phyloP scores from a whole-genome alignment of 1,140 invertebrate genomes.

The Lasaia peninsularis region DNA sequence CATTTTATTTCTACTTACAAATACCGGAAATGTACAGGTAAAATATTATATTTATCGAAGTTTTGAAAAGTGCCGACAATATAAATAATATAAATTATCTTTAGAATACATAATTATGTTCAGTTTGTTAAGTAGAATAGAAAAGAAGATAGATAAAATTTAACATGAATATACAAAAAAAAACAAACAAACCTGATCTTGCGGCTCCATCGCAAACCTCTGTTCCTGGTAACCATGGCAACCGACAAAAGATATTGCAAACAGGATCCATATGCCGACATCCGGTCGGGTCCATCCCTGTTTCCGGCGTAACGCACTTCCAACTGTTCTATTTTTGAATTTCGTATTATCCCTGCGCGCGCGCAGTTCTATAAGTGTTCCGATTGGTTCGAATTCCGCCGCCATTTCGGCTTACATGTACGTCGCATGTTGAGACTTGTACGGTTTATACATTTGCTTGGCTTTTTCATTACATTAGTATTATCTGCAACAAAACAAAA shows the following conservation, averaged over 20 bases:
- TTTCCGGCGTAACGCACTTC: slow-evolving; percentile 34
- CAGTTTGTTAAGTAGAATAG: too few relatives aligned
- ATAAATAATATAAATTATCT: too few relatives aligned
- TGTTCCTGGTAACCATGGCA: slow-evolving; percentile 65
- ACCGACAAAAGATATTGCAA: slow-evolving; percentile 39
- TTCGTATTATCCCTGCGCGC: slow-evolving; percentile 43
- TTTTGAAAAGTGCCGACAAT: too few relatives aligned
- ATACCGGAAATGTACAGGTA: too few relatives aligned
- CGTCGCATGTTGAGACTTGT: slow-evolving; percentile 41
- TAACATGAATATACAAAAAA: too few relatives aligned
- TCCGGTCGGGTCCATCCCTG: slow-evolving; percentile 42
- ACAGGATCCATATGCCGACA: slow-evolving; percentile 40
- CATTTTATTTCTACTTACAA: too few relatives aligned
- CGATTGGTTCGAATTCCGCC: slow-evolving; percentile 28
- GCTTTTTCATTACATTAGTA: slow-evolving; percentile 34
- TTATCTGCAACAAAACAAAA: slow-evolving; percentile 45
- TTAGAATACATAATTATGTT: too few relatives aligned
- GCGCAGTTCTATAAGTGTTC: slow-evolving; percentile 38
- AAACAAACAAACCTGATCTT: slow-evolving; percentile 54
- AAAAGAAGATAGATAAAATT: too few relatives aligned
- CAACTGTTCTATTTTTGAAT: slow-evolving; percentile 46
- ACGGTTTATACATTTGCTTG: slow-evolving; percentile 26
- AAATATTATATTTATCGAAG: too few relatives aligned
- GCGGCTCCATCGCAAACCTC: slow-evolving; percentile 66
- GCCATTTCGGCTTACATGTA: slow-evolving; percentile 49